phyloP scores from a whole-genome alignment of 2,113 vertebrate species.

The Dicerorhinus sumatrensis region DNA sequence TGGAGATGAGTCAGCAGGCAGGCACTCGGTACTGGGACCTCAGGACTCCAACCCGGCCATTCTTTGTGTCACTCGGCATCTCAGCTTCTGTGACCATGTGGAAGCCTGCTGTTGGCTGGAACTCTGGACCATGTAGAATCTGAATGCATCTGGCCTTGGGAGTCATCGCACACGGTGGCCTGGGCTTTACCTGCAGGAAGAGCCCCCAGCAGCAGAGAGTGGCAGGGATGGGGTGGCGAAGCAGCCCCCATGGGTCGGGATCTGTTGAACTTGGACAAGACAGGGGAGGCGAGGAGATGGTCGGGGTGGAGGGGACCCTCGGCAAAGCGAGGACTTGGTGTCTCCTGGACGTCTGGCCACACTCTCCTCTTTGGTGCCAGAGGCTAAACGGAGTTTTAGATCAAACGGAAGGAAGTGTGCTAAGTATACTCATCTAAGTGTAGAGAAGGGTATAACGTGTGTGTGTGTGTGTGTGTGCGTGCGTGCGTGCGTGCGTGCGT shows the following conservation, averaged over 20 bases:
- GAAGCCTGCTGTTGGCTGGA: neutral
- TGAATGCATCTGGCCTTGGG: neutral
- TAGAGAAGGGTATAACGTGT: neutral
- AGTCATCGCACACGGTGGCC: neutral
- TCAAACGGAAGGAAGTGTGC: neutral
- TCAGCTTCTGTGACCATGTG: neutral
- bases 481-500: no score
- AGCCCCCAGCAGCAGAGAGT: neutral
- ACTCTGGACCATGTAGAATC: no score
- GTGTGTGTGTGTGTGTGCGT: neutral
- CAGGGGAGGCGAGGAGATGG: neutral
- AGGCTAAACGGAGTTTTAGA: neutral
- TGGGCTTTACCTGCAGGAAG: neutral
- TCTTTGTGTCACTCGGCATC: neutral
- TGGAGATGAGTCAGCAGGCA: neutral
- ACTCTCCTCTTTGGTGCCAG: neutral
- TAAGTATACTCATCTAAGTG: neutral
- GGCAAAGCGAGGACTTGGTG: neutral
- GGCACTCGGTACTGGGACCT: neutral
- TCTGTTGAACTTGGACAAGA: neutral
- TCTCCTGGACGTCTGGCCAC: neutral
- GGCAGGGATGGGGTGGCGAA: neutral
- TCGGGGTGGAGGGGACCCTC: neutral
- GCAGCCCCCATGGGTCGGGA: no score
- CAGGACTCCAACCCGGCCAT: neutral